These are phyloP conservation scores for Dipodomys spectabilis DNA, from an alignment of 2,113 vertebrate genomes.

Conservation along the genomic window DNA sequence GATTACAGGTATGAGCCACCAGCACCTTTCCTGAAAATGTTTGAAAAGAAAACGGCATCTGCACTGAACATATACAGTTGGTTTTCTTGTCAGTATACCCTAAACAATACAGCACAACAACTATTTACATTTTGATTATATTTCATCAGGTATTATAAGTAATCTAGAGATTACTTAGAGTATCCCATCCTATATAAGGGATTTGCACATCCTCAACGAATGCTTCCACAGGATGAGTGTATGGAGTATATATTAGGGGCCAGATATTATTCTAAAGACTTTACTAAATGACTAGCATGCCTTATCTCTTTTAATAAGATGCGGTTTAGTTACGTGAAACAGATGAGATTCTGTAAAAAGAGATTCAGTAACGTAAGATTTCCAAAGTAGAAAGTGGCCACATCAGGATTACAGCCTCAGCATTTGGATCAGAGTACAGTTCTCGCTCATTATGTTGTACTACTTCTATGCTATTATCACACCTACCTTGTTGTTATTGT, in stretches of 20 bases:
- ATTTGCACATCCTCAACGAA: neutral
- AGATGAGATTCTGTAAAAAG: conserved; percentile 3
- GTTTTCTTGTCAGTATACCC: neutral
- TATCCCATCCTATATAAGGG: neutral
- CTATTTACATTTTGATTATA: neutral
- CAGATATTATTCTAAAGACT: neutral
- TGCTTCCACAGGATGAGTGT: neutral
- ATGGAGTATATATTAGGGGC: neutral
- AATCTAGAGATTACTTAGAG: neutral
- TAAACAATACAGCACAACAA: neutral
- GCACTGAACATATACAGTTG: neutral
- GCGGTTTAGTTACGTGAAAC: neutral
- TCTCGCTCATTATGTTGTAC: neutral
- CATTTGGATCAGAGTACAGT: neutral
- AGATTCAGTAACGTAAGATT: neutral
- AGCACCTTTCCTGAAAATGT: neutral
- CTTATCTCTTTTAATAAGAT: neutral
- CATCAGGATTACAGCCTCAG: neutral
- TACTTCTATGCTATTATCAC: neutral
- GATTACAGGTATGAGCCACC: too few relatives aligned
- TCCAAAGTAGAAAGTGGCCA: neutral
- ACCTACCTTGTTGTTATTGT: neutral
- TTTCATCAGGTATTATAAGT: neutral
- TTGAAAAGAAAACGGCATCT: neutral
- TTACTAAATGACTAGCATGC: conserved; percentile 3